Percentiles rank a stretch among this genome's conserved stretches.
Conservation (phyloP, 2,797 vertebrate genomes). For the Melanotaenia maccullochi region DNA sequence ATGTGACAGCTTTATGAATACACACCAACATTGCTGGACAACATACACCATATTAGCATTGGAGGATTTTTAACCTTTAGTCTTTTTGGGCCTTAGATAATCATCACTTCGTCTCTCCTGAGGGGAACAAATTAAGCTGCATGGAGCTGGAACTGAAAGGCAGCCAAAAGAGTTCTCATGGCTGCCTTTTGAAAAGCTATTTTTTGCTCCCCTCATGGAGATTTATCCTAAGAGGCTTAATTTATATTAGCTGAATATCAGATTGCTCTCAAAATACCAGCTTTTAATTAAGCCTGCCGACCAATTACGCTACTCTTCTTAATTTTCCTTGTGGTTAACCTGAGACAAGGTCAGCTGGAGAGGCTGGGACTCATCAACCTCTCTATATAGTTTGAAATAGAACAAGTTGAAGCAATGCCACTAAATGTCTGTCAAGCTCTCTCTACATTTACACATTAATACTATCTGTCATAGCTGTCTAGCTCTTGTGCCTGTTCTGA, state of each 20-base stretch:
- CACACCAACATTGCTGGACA: not conserved
- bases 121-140: constrained; percentile 57
- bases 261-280: constrained; percentile 69
- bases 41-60: not conserved
- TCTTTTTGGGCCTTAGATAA: constrained; percentile 42
- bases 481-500: not conserved
- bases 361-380: constrained; percentile 18
- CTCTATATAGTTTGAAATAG: constrained; percentile 9
- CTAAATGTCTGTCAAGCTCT: constrained; percentile 15
- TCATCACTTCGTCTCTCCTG: constrained; percentile 45
- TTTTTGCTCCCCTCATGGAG: constrained; percentile 60
- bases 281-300: constrained; percentile 69
- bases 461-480: not conserved
- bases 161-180: constrained; percentile 49
- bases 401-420: constrained; percentile 9
- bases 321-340: constrained; percentile 55
- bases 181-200: constrained; percentile 59
- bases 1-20: constrained; percentile 13
- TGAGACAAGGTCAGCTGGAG: constrained; percentile 54
- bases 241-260: constrained; percentile 70
- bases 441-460: not conserved
- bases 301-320: constrained; percentile 64
- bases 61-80: constrained; percentile 27
- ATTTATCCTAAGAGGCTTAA: constrained; percentile 71
- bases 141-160: constrained; percentile 53